Base-by-base conservation (phyloP, 2,797 vertebrate species). In the Pseudocheirus occidentalis region DNA sequence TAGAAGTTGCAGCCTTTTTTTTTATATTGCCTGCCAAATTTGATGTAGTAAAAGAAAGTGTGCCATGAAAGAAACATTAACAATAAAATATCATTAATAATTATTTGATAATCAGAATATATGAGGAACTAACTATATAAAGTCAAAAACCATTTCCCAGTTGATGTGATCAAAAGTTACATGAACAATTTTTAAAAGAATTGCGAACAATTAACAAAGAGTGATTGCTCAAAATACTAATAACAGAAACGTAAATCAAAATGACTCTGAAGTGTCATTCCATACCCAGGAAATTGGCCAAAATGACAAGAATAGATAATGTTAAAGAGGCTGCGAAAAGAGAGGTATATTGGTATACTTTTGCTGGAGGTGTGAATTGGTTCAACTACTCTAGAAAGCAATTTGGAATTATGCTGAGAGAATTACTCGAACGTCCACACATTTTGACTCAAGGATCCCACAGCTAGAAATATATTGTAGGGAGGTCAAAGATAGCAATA, bases 21-120 rank as follows among this genome's bases (percentile, higher is more conserved):
- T 98, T 98, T 97, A 98, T 98, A 98, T 98, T 98, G 98, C 98
- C 98, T 99, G 98, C 98, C 98, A 98, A 99, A 98, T 98, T 98
- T 98, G 98, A 98, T 94, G 56, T 98, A 98, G 98, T 98, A 97
- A 97, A 97, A 97, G 96, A 98, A 98, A 95, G 98, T 97, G 98
- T 99, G 99, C 98, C 99, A 98, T 98, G 98, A 98, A 97, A 98
- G 96, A 97, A 97, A 98, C 98, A 98, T 96, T 93, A 92, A 96
- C 54, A 2, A 93, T 52, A 52, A 52, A 52, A n/a, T 18, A 2
- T n/a, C 14, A 18, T 5, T 66, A 14, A 66, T 66, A 66, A 66
- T 66, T 66, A 66, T n/a, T 34, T 66, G 14, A n/a, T n/a, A 66
- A 66, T 34, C 34, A 66, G 34, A 66, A 66, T n/a, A 66, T n/a